Base-by-base conservation (phyloP, 2,113 vertebrate species). In the Notothenia rossii region DNA sequence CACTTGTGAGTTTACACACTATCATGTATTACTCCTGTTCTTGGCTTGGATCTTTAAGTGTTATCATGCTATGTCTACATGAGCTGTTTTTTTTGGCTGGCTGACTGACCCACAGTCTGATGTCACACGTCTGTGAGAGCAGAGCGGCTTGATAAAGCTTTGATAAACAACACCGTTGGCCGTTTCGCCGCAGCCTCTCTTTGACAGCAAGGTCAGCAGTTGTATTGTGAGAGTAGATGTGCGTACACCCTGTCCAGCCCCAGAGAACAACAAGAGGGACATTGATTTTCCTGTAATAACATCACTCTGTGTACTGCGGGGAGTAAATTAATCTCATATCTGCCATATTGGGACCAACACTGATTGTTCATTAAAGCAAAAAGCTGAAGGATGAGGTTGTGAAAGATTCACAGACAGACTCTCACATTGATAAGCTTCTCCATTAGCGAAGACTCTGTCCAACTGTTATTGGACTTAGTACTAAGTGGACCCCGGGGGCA, bases 201-300 rank as follows among this genome's bases (percentile, higher is more conserved):
- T 71, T 90, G 90, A 92, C 89, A 92, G 93, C 93, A 92, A 92
- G 91, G 93, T 94, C 93, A 94, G 92, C 93, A 93, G 83, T 92
- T 93, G 92, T 89, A 94, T 94, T 94, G 89, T 94, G 92, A 92
- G 85, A 91, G 90, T 91, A 94, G 92, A 92, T 94, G 91, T 90
- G 86, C 71, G 62, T 87, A 86, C 89, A 85, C 86, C 85, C 83
- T 79, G 79, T 86, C 83, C 91, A 83, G 77, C 72, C 85, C 88
- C 86, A 75, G 84, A 90, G 88, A 91, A 92, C 93, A 93, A 94
- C 90, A 92, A 87, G 89, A 82, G 88, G 79, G 72, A 86, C 92
- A 95, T 93, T 92, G 93, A 94, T 94, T 92, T 92, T 87, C 82
- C 88, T 89, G 88, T 93, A 93, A 91, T 93, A 93, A 93, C 90